A percentile compares a stretch with the other conserved stretches of the same genome.
Conservation (phyloP, 35 echinoderm and acorn worm genomes). For the Heliocidaris tuberculata region DNA sequence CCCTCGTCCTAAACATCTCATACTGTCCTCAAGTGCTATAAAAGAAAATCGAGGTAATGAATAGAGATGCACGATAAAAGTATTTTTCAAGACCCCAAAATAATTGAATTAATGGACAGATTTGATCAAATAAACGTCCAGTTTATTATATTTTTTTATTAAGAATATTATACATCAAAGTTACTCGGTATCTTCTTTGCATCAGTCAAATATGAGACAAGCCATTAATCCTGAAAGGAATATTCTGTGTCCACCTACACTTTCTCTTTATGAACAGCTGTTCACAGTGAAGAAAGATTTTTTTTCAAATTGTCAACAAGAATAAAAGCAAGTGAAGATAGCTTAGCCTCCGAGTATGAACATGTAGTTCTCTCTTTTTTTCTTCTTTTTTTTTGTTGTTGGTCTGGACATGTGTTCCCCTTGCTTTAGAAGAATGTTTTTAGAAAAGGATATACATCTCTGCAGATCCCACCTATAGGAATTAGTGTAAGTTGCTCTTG, state of each 20-base stretch:
- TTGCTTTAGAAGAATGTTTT: neutral
- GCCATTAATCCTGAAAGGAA: neutral
- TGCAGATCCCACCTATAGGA: slow-evolving; percentile 45
- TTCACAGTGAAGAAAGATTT: neutral
- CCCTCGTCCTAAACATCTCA: neutral
- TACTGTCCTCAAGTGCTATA: neutral
- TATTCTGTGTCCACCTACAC: neutral
- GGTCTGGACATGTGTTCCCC: neutral
- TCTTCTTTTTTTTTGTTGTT: too few relatives aligned
- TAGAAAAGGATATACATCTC: neutral
- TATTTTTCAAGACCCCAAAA: neutral
- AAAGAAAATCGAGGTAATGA: neutral
- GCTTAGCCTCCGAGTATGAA: neutral
- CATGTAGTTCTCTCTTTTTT: neutral
- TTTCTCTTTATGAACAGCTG: neutral
- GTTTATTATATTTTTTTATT: neutral
- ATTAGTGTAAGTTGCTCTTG: slow-evolving; percentile 61
- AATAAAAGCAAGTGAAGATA: neutral
- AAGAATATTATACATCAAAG: neutral
- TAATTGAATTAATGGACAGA: neutral
- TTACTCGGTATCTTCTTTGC: neutral
- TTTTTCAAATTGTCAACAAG: neutral
- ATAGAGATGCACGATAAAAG: neutral
- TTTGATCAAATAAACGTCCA: neutral
- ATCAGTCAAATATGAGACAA: neutral